A percentile compares a stretch with the other conserved stretches of the same genome.
Conservation (phyloP, 2,797 vertebrate genomes). For the Prunella strophiata region DNA sequence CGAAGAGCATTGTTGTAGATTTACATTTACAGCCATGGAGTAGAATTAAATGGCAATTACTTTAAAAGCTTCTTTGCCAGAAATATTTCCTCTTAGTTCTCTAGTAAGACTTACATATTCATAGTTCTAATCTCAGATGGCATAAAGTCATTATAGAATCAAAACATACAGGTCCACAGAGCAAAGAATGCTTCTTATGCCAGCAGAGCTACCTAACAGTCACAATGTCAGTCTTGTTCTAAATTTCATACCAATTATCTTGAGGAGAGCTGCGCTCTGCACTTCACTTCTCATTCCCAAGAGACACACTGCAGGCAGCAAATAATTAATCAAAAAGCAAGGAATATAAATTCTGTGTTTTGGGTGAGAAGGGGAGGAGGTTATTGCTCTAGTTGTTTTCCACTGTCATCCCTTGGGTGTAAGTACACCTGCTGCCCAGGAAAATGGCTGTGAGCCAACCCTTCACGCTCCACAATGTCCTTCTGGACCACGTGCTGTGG, state of each 20-base stretch:
- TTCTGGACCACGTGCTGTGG: accelerated
- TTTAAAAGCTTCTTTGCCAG: background rate
- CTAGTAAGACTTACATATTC: background rate
- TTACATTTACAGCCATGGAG: background rate
- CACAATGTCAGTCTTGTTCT: background rate
- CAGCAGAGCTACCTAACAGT: background rate
- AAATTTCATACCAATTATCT: background rate
- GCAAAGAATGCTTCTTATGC: background rate
- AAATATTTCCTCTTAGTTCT: background rate
- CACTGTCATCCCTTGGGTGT: background rate
- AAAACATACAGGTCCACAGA: background rate
- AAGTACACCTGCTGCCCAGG: background rate
- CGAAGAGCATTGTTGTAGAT: background rate
- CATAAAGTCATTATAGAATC: background rate
- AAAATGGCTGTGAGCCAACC: background rate
- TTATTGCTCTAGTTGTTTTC: background rate
- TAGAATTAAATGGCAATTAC: background rate
- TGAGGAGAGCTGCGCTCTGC: background rate
- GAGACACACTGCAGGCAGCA: background rate
- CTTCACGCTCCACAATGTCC: accelerated
- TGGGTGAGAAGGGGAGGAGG: background rate
- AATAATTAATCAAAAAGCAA: background rate
- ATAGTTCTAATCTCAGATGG: background rate
- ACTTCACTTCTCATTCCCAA: background rate
- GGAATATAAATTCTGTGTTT: background rate